phyloP scores from a whole-genome alignment of 35 echinoderm and acorn worm species.

The Apostichopus californicus region DNA sequence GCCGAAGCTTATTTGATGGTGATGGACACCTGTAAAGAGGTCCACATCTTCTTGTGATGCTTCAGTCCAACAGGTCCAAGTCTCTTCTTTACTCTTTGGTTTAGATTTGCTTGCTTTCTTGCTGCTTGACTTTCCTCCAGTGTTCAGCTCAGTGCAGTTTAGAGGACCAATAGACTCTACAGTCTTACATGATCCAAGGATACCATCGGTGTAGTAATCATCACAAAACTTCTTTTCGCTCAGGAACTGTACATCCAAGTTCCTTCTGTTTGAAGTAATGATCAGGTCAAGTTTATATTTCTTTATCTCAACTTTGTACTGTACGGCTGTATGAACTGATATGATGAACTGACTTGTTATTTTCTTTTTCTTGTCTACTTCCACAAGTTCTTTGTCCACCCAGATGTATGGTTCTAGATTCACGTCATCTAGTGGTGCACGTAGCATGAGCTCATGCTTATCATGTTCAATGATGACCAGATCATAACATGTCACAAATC shows the following conservation, averaged over 20 bases:
- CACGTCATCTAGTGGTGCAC: constrained; percentile 40
- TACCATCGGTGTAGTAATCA: constrained; percentile 13
- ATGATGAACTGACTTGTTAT: constrained; percentile 60
- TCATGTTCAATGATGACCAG: constrained; percentile 53
- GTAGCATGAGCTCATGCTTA: constrained; percentile 38
- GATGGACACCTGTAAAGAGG: constrained; percentile 56
- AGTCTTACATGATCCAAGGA: constrained; percentile 75
- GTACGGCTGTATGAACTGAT: constrained; percentile 48
- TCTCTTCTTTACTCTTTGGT: not conserved
- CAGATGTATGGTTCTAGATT: constrained; percentile 56
- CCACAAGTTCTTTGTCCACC: constrained; percentile 45
- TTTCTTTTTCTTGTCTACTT: constrained; percentile 56
- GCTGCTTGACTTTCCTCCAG: not conserved
- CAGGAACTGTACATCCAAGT: constrained; percentile 62
- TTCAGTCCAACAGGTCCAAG: not conserved
- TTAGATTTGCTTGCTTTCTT: constrained; percentile 24
- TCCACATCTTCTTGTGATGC: constrained; percentile 59
- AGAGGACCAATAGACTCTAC: constrained; percentile 50
- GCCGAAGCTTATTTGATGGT: not conserved
- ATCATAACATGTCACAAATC: constrained; percentile 73
- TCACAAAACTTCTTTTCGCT: constrained; percentile 58
- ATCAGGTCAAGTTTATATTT: constrained; percentile 49
- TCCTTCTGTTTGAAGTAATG: constrained; percentile 51
- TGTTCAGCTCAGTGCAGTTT: constrained; percentile 27
- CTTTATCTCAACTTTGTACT: constrained; percentile 56